Evolutionary conservation across 2,888 invertebrate species (phyloP).

Genomic region (Amphimallon solstitiale): DNA sequence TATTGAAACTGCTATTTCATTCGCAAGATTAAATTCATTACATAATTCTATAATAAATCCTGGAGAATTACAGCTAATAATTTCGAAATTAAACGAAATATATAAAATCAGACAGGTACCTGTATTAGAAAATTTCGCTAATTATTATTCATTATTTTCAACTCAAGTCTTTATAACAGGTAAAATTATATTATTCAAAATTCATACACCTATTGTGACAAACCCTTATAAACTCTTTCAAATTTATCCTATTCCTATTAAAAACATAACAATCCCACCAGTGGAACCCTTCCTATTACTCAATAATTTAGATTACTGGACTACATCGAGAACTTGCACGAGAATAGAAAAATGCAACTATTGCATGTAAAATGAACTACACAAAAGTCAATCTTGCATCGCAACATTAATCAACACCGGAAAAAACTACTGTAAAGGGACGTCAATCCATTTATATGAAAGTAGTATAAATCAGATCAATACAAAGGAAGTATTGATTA

Average conservation of each 20-base stretch:
- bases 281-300: not conserved
- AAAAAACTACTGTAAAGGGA: not conserved
- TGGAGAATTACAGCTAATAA: not conserved
- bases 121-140: not conserved
- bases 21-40: no score
- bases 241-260: not conserved
- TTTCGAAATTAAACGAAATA: not conserved
- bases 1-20: no score
- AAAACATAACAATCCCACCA: not conserved
- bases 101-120: not conserved
- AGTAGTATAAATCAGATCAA: not conserved
- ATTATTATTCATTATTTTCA: not conserved
- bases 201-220: not conserved
- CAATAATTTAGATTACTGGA: constrained; percentile 3
- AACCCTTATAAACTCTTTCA: not conserved
- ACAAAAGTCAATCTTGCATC: not conserved
- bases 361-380: not conserved
- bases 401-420: constrained; percentile 1
- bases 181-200: not conserved
- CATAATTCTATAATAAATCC: not conserved
- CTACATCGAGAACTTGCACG: not conserved
- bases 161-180: not conserved
- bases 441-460: not conserved
- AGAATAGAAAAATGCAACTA: not conserved
- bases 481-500: not conserved